Conservation (phyloP, 1,140 invertebrate species). For the Cotesia vestalis region DNA sequence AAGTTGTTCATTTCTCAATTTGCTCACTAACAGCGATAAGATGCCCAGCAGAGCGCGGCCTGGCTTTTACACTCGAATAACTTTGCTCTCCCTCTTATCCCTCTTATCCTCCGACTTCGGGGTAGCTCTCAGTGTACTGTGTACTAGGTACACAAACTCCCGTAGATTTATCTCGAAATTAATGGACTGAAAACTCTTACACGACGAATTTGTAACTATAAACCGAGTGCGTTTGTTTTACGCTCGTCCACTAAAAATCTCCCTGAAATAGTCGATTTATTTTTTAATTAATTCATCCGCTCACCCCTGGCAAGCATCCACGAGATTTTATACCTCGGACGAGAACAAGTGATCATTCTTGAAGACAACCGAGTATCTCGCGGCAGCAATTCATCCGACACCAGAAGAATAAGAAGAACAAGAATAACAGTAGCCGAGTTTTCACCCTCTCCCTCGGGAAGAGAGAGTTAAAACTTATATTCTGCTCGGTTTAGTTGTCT, state of each 20-base stretch:
- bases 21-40: conserved; percentile 9
- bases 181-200: conserved; percentile 17
- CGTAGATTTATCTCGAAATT: conserved; percentile 14
- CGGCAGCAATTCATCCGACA: too few relatives aligned
- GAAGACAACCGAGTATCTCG: too few relatives aligned
- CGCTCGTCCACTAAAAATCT: not conserved
- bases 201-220: conserved; percentile 20
- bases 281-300: not conserved
- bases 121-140: not conserved
- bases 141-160: conserved; percentile 10
- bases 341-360: too few relatives aligned
- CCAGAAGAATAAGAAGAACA: too few relatives aligned
- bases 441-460: not conserved
- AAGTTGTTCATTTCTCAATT: conserved; percentile 9
- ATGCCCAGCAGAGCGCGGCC: conserved; percentile 12
- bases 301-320: not conserved
- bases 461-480: not conserved
- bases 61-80: conserved; percentile 6
- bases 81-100: not conserved
- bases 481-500: not conserved
- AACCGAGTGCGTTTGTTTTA: conserved; percentile 3
- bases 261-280: not conserved
- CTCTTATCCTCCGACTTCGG: too few relatives aligned
- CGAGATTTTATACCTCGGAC: too few relatives aligned
- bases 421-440: not conserved